Base-by-base conservation (phyloP, 2,888 invertebrate species). In the Noctua fimbriata region DNA sequence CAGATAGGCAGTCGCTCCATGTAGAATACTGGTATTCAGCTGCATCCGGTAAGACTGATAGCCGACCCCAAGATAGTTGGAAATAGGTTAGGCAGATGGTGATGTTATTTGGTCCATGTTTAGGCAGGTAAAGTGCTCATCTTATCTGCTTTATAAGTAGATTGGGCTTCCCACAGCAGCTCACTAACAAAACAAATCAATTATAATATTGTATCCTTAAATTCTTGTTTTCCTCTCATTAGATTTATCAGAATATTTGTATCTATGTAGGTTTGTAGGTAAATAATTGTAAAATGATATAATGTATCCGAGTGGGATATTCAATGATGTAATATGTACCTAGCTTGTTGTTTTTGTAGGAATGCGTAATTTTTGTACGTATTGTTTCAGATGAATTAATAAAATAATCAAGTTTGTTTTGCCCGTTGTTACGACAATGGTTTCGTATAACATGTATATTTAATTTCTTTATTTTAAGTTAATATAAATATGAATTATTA, bases 291-390 rank as follows among this genome's bases (percentile, higher is more conserved):
- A 2, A 6, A 28, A 76, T 83, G 44, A 49, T 65, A 67, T 78
- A 49, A 71, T 65, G 28, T 73, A 73, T 72, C 49, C 63, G 28
- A 70, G 2, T 55, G 83, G 87, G 69, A 69, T 72, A 85, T 83
- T 86, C 36, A 58, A 2, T 83, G 86, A 83, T 83, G 82, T 83
- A 63, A 82, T 81, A 21, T 69, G 21, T 60, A 18, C 10, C 16
- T 63, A 28, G 7, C 1, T 49, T 72, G 28, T 49, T 78, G 58
- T 60, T 76, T 67, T 67, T 49, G 14, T 44, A 44, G n/a, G 6
- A 78, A 78, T 28, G 16, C 65, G 14, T 58, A 52, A 7, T 18
- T 21, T n/a, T 28, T 36, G 5, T n/a, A 36, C 32, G 63, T 10
- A 49, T 41, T 3, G 32, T 66, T 76, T 52, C 55, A 80, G 32